phyloP scores from a whole-genome alignment of 2,888 invertebrate genomes.

The Iphiclides podalirius region DNA sequence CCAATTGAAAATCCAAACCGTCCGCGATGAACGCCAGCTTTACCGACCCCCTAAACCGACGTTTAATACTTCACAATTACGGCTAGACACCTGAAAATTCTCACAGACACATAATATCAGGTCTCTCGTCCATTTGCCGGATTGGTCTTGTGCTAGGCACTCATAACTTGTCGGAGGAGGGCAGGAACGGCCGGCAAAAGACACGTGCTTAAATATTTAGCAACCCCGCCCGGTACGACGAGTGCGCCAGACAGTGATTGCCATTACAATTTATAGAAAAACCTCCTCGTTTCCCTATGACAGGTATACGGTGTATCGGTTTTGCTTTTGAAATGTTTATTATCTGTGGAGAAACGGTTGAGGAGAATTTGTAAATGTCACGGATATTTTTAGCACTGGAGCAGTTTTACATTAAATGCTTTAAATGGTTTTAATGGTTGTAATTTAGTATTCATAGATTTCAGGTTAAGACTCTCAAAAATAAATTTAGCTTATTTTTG shows the following conservation, averaged over 20 bases:
- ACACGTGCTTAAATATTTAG: constrained; percentile 62
- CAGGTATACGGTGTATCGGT: constrained; percentile 22
- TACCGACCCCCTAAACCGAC: no score
- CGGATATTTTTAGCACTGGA: no score
- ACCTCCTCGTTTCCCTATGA: constrained; percentile 27
- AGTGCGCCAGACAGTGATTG: constrained; percentile 60
- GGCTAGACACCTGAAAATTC: constrained; percentile 2
- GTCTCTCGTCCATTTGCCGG: constrained; percentile 12
- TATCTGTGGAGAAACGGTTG: constrained; percentile 8
- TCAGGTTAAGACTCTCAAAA: no score
- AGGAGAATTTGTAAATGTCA: background rate
- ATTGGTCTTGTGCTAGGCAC: constrained; percentile 24
- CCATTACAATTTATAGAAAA: constrained; percentile 45
- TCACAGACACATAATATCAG: constrained; percentile 7
- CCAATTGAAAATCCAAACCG: no score
- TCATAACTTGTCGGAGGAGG: constrained; percentile 27
- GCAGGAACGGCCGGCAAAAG: constrained; percentile 37
- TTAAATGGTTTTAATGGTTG: no score
- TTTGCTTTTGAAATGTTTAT: constrained; percentile 19
- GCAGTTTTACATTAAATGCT: no score
- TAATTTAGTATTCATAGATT: no score
- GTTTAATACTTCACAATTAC: background rate
- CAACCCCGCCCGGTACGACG: constrained; percentile 39
- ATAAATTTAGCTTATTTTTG: no score
- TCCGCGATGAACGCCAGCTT: background rate